Evolutionary conservation across 2,888 invertebrate species (phyloP).

Genomic region (Aphidius colemani): DNA sequence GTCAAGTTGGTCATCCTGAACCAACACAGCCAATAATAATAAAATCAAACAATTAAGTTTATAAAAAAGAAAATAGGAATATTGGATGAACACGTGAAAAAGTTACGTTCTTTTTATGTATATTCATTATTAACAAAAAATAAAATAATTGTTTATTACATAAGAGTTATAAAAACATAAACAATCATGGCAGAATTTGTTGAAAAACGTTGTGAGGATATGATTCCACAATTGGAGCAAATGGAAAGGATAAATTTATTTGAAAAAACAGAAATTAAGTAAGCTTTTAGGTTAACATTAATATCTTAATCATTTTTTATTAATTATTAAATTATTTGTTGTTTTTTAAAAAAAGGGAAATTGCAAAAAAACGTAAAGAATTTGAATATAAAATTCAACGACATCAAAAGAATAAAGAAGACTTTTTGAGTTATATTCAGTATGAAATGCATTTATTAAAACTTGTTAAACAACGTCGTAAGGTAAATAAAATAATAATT

Average conservation of each 20-base stretch:
- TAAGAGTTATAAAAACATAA: neutral
- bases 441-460: conserved; percentile 73
- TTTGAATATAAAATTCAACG: conserved; percentile 77
- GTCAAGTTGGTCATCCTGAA: too few species aligned
- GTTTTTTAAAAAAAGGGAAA: conserved; percentile 58
- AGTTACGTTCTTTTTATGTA: too few species aligned
- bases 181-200: conserved; percentile 79
- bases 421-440: conserved; percentile 72
- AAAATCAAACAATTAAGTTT: too few species aligned
- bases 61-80: too few species aligned
- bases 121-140: too few species aligned
- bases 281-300: conserved; percentile 39
- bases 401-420: conserved; percentile 70
- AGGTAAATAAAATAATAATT: conserved; percentile 43
- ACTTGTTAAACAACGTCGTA: conserved; percentile 68
- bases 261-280: conserved; percentile 74
- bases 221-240: conserved; percentile 80
- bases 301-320: conserved; percentile 4
- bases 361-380: conserved; percentile 71
- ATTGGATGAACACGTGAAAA: too few species aligned
- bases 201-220: conserved; percentile 76
- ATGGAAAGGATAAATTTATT: conserved; percentile 76
- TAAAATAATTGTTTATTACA: neutral
- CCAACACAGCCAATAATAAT: too few species aligned
- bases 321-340: neutral